Base-by-base conservation (phyloP, 2,113 vertebrate species). In the Pelvicachromis taeniatus region DNA sequence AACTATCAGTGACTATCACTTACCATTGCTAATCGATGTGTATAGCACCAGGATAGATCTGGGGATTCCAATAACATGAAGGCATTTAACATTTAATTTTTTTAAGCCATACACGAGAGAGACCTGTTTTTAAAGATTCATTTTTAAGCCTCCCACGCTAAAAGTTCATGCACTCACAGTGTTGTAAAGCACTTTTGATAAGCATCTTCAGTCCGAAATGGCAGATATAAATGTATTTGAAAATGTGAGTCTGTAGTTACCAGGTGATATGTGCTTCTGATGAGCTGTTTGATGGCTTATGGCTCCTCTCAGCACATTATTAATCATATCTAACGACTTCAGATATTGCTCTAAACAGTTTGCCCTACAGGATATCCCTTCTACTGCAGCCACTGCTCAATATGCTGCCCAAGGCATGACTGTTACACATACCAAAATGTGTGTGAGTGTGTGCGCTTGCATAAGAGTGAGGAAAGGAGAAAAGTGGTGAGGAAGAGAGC, bases 241-340 rank as follows among this genome's bases (percentile, higher is more conserved):
- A 88, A 88, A 91, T 89, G 80, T 86, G 84, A 85, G 79, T 88
- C 55, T 83, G 85, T 93, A 86, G 89, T 93, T 88, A 85, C 84
- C 70, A 88, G 91, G 85, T 93, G 86, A 92, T 89, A 87, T 84
- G 91, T 86, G 83, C 87, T 89, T 84, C 86, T 83, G 93, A 94
- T 90, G 87, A 93, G 91, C 88, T 91, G 90, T 63, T 82, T 89
- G 93, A 94, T 90, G 83, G 91, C 91, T 89, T 65, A 68, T 68
- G 29, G 85, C 88, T 63, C 23, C 89, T 88, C 83, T 84, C 89
- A 87, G 90, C 87, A 92, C 84, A 85, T 90, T 91, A 93, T 93
- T 94, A 95, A 94, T 89, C 93, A 92, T 90, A 94, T 94, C 92
- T 94, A 95, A 95, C 75, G 88, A 94, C 95, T 87, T 93, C 91